Evolutionary conservation across 1,140 invertebrate species (phyloP).

Genomic region (Mercenaria mercenaria): DNA sequence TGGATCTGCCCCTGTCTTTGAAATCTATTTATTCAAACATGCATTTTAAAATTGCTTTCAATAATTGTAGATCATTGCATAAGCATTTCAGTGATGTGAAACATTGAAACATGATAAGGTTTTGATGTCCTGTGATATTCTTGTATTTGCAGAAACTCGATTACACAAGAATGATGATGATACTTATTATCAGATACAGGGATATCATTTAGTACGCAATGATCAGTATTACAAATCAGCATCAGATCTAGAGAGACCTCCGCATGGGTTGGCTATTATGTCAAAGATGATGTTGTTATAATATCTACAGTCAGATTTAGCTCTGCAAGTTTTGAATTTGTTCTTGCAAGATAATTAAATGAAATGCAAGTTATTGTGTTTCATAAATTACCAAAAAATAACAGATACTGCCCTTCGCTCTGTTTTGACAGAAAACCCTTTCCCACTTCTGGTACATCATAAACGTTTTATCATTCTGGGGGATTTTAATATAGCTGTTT

Average conservation of each 20-base stretch:
- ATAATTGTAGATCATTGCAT: conserved; percentile 21
- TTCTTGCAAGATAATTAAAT: neutral
- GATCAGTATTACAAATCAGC: neutral
- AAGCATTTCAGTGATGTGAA: neutral
- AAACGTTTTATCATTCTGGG: conserved; percentile 9
- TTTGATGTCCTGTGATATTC: neutral
- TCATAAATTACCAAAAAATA: neutral
- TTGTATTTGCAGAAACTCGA: neutral
- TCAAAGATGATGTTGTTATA: neutral
- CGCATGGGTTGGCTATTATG: conserved; percentile 5
- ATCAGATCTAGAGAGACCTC: neutral
- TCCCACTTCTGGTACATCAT: neutral
- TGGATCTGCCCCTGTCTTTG: no score
- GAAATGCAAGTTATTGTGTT: neutral
- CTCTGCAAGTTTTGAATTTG: neutral
- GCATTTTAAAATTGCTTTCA: conserved; percentile 1
- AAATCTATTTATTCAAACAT: neutral
- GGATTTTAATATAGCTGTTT: conserved; percentile 18
- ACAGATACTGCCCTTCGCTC: neutral
- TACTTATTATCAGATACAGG: neutral
- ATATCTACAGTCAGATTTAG: neutral
- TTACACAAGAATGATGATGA: neutral
- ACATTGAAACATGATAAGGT: neutral
- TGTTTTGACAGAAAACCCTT: neutral
- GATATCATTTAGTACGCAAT: conserved; percentile 2